Base-by-base conservation (phyloP, 2,113 vertebrate species). In the Pagrus major region DNA sequence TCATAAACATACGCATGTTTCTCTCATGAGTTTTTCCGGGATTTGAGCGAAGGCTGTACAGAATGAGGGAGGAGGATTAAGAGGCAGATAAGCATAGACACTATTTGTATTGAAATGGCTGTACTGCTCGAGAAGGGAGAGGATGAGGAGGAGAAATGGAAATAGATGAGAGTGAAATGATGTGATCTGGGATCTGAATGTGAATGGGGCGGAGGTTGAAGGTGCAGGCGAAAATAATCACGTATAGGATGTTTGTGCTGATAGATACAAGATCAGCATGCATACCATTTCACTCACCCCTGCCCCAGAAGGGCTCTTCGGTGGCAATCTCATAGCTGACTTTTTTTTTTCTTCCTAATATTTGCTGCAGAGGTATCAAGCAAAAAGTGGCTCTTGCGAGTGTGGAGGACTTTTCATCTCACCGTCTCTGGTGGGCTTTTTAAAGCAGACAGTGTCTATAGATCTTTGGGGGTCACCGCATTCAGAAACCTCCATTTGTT, bases 241-340 rank as follows among this genome's bases (percentile, higher is more conserved):
- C 39, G 80, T 71, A 59, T 56, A 44, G 85, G 77, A 87, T 77
- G 68, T 86, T 89, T 90, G 85, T 9, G 65, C 86, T 85, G 89
- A 89, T 88, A 63, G 88, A 89, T 86, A 86, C 85, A 89, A 76
- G 76, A 91, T 87, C 79, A 87, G 88, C 85, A 92, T 90, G 89
- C 85, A 87, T 85, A 41, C 73, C 74, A 66, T 80, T 86, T 56
- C 49, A 12, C 71, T 86, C 81, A 91, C 69, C 87, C 37, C 51
- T 83, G 74, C 68, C 78, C 78, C 80, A 29, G 58, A 83, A 88
- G 80, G 56, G 71, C 85, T 83, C 85, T 89, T 89, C 27, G 44
- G 66, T 35, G 35, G 91, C 76, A 86, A 91, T 92, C 85, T 89
- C 81, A 83, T 76, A 21, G 58, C 63, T 68, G 59, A 39, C 71